Conservation (phyloP, 2,797 vertebrate species). For the Pseudopleuronectes americanus region DNA sequence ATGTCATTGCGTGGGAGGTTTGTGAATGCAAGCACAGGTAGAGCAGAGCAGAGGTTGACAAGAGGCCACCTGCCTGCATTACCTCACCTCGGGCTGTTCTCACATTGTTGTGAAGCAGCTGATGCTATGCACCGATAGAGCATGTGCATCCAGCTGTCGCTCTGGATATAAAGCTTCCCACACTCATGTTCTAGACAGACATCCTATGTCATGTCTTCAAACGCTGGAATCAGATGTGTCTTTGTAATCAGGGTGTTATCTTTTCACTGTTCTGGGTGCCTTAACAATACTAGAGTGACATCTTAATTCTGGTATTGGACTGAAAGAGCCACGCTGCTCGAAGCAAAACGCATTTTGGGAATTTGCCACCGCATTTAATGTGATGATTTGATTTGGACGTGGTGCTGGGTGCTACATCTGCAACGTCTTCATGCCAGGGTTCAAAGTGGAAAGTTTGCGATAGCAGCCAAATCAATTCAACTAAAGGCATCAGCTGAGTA, state of each 20-base stretch:
- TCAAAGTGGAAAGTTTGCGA: slow-evolving; percentile 39
- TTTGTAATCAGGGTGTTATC: background rate
- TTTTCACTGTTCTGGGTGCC: background rate
- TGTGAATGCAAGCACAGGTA: slow-evolving; percentile 30
- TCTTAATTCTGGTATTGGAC: slow-evolving; percentile 6
- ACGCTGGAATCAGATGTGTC: background rate
- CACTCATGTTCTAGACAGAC: background rate
- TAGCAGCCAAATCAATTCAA: slow-evolving; percentile 32
- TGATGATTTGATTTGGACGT: slow-evolving; percentile 60
- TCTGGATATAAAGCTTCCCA: slow-evolving; percentile 2
- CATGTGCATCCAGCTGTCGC: slow-evolving; percentile 7
- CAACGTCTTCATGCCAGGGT: slow-evolving; percentile 30
- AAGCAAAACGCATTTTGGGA: slow-evolving; percentile 28
- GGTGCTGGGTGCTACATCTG: slow-evolving; percentile 43
- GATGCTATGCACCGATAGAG: slow-evolving; percentile 35
- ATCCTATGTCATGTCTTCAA: slow-evolving; percentile 1
- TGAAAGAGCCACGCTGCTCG: slow-evolving; percentile 25
- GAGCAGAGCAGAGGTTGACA: slow-evolving; percentile 34
- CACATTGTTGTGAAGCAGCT: slow-evolving; percentile 15
- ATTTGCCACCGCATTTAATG: slow-evolving; percentile 48
- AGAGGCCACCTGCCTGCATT: slow-evolving; percentile 65
- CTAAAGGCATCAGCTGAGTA: slow-evolving; percentile 21
- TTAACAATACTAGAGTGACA: background rate
- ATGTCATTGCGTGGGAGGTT: slow-evolving; percentile 48
- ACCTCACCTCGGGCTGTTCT: slow-evolving; percentile 47